Conservation (phyloP, 2,797 vertebrate genomes). For the Halcyon smyrnensis region DNA sequence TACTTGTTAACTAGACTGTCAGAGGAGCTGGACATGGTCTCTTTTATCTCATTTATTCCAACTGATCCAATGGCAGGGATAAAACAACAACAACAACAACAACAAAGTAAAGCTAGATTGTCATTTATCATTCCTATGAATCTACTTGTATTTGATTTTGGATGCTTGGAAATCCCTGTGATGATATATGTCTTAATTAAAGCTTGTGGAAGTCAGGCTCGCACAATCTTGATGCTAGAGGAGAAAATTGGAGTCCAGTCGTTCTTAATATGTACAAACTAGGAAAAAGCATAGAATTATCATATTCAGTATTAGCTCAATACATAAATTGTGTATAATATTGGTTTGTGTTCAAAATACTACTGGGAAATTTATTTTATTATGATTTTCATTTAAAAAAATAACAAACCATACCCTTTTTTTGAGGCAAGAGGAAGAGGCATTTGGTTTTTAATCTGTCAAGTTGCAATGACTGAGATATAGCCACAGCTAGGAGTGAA, state of each 20-base stretch:
- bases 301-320: not conserved
- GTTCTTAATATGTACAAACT: not conserved
- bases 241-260: not conserved
- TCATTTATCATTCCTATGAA: not conserved
- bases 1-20: not conserved
- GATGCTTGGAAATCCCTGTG: not conserved
- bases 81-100: not conserved
- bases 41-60: not conserved
- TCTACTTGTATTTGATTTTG: not conserved
- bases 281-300: not conserved
- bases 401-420: not conserved
- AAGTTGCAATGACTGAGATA: rapidly evolving
- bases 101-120: not conserved
- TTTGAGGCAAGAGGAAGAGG: not conserved
- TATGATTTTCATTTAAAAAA: not conserved
- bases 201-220: not conserved
- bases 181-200: not conserved
- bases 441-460: not conserved
- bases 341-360: not conserved
- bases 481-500: not conserved
- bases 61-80: not conserved
- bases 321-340: not conserved
- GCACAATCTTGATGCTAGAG: not conserved
- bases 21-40: not conserved
- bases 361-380: not conserved